Conservation (phyloP, 2,113 vertebrate genomes). For the Paralichthys olivaceus region DNA sequence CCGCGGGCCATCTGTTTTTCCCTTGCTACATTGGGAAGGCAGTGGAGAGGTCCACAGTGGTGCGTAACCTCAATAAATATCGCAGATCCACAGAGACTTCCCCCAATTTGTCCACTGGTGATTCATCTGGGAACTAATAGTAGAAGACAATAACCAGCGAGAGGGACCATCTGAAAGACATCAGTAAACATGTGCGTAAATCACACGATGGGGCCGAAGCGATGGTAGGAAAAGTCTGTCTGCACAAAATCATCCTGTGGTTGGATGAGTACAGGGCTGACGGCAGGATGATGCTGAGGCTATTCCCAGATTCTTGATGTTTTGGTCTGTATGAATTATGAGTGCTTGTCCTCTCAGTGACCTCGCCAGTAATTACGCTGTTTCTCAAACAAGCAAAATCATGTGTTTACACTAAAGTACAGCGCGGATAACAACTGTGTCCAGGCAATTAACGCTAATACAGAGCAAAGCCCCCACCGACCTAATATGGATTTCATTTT, state of each 20-base stretch:
- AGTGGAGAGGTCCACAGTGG: slow-evolving; percentile 73
- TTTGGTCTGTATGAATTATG: slow-evolving; percentile 60
- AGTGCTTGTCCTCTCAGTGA: slow-evolving; percentile 63
- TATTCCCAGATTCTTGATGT: slow-evolving; percentile 67
- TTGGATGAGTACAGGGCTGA: slow-evolving; percentile 63
- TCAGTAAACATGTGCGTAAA: slow-evolving; percentile 82
- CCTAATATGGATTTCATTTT: slow-evolving; percentile 23
- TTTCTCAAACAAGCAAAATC: slow-evolving; percentile 28
- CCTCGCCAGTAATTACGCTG: slow-evolving; percentile 46
- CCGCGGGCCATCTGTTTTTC: slow-evolving; percentile 80
- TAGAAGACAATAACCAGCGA: slow-evolving; percentile 73
- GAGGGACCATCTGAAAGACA: slow-evolving; percentile 79
- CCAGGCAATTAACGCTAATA: not conserved
- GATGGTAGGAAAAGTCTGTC: slow-evolving; percentile 62
- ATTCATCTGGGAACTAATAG: slow-evolving; percentile 83
- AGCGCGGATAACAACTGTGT: not conserved
- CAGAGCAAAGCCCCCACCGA: too few species aligned
- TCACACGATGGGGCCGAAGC: slow-evolving; percentile 71
- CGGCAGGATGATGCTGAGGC: slow-evolving; percentile 59
- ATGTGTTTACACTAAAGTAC: slow-evolving; percentile 13
- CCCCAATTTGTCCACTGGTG: slow-evolving; percentile 77
- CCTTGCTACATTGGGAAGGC: slow-evolving; percentile 64
- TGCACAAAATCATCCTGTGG: slow-evolving; percentile 70
- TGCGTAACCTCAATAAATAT: slow-evolving; percentile 83
- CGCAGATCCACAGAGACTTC: slow-evolving; percentile 60